phyloP scores from a whole-genome alignment of 1,140 invertebrate genomes.

The Babylonia areolata region DNA sequence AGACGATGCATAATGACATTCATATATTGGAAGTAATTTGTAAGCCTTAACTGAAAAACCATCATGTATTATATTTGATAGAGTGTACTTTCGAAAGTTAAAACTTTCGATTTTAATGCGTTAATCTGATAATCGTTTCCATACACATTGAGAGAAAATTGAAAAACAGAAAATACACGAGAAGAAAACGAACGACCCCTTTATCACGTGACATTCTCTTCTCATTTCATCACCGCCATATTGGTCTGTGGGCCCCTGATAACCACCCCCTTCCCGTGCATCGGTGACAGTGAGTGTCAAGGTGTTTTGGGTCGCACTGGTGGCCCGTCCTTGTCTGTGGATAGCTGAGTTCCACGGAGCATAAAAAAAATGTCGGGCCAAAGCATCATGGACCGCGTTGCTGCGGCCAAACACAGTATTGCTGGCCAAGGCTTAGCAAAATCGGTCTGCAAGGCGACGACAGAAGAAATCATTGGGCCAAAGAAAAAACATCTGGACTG shows the following conservation, averaged over 20 bases:
- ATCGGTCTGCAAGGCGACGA: constrained; percentile 99
- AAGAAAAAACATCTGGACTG: constrained; percentile 99
- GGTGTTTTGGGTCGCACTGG: constrained; percentile 48
- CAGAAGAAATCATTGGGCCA: constrained; percentile 99
- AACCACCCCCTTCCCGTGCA: constrained; percentile 60
- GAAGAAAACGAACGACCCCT: constrained; percentile 51
- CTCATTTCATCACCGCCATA: constrained; percentile 56
- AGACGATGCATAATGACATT: not conserved
- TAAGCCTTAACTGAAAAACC: too few species aligned
- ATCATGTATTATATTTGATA: too few species aligned
- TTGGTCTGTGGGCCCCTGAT: constrained; percentile 56
- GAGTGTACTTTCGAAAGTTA: not conserved
- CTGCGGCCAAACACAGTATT: constrained; percentile 97
- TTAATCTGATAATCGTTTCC: not conserved
- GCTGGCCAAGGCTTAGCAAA: constrained; percentile 99
- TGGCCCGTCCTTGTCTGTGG: constrained; percentile 34
- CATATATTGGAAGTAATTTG: not conserved
- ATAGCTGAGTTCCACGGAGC: constrained; percentile 46
- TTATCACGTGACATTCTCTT: constrained; percentile 56
- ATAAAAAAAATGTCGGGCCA: constrained; percentile 83
- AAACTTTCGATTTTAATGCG: not conserved
- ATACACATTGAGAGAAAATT: not conserved
- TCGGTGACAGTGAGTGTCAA: constrained; percentile 40
- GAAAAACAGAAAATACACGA: not conserved
- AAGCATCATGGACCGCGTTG: constrained; percentile 97